Percentiles rank a stretch among this genome's conserved stretches.
Conservation (phyloP, 2,888 invertebrate genomes). For the Hymenopus coronatus region DNA sequence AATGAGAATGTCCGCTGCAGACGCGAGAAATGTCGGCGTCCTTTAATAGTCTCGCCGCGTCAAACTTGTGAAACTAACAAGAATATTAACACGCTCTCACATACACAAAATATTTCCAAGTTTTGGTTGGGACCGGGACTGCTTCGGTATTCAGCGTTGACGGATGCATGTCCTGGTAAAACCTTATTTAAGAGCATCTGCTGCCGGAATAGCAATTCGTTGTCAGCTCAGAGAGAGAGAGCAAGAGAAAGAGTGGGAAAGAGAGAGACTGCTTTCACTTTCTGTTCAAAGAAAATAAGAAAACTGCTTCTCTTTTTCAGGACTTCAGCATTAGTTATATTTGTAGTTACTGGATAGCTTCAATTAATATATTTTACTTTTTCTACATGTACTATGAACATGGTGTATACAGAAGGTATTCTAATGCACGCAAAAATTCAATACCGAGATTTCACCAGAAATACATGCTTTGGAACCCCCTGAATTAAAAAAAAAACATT, state of each 20-base stretch:
- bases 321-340: too few species aligned
- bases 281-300: neutral
- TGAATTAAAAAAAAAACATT: too few species aligned
- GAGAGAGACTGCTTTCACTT: neutral
- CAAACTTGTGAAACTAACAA: neutral
- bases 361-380: too few species aligned
- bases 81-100: neutral
- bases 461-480: too few species aligned
- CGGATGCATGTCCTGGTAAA: neutral
- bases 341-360: too few species aligned
- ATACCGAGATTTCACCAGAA: too few species aligned
- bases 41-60: neutral
- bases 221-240: neutral
- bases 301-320: too few species aligned
- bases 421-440: too few species aligned
- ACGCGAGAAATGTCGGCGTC: neutral
- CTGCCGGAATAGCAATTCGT: neutral
- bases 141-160: neutral
- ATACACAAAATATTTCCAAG: neutral
- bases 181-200: neutral
- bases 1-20: conserved; percentile 1
- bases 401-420: too few species aligned
- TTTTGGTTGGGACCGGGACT: neutral
- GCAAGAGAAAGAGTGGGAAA: too few species aligned
- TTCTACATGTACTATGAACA: too few species aligned